These are phyloP conservation scores for Nyctereutes procyonoides DNA, from an alignment of 2,113 vertebrate genomes.

Conservation along the genomic window DNA sequence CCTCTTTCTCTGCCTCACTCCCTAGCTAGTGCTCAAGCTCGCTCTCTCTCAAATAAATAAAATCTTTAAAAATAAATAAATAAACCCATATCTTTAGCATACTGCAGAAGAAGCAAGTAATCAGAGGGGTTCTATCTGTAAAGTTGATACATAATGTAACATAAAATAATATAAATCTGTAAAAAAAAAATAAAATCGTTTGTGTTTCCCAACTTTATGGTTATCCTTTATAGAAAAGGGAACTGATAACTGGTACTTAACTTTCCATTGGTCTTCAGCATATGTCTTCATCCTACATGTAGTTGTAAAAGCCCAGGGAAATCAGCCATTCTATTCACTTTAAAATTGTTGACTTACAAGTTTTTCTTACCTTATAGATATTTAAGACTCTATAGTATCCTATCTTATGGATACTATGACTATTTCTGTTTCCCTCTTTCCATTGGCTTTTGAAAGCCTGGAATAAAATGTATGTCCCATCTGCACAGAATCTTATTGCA, in stretches of 20 bases:
- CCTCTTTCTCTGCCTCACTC: not conserved
- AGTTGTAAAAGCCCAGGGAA: not conserved
- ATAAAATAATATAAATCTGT: not conserved
- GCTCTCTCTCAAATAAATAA: not conserved
- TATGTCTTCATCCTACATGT: not conserved
- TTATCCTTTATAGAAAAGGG: slow-evolving; percentile 1
- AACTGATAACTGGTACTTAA: not conserved
- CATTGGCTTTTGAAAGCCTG: not conserved
- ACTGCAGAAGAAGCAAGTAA: slow-evolving; percentile 16
- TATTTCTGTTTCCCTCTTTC: slow-evolving; percentile 13
- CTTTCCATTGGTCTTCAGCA: not conserved
- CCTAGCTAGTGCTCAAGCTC: not conserved
- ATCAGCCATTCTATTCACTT: slow-evolving; percentile 27
- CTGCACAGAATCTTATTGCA: not conserved
- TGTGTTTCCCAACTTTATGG: not conserved
- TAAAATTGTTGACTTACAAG: not conserved
- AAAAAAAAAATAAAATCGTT: slow-evolving; percentile 13
- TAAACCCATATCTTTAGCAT: slow-evolving; percentile 9
- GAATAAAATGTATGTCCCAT: not conserved
- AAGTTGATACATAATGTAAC: not conserved
- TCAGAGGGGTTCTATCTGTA: not conserved
- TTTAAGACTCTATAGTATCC: not conserved
- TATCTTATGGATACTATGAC: not conserved
- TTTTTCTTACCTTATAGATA: not conserved
- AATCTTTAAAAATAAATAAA: not conserved